Percentiles rank a stretch among this genome's conserved stretches.
phyloP scores from a whole-genome alignment of 2,888 invertebrate species.

The Noctua janthina region DNA sequence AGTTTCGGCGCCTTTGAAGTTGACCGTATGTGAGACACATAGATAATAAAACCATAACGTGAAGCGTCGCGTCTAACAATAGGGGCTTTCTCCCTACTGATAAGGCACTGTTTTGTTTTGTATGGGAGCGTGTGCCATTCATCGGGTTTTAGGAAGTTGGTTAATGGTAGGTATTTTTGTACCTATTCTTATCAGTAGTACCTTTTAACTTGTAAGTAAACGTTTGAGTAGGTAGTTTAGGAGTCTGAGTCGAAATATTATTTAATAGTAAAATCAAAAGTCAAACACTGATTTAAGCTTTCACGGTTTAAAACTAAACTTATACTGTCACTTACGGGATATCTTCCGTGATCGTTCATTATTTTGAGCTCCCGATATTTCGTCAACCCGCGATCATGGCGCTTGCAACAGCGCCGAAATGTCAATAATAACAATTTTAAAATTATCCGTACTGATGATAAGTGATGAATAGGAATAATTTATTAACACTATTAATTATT shows the following conservation, averaged over 20 bases:
- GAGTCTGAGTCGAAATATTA: neutral
- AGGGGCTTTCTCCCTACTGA: slow-evolving; percentile 72
- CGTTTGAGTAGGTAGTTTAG: slow-evolving; percentile 1
- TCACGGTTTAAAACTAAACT: no score
- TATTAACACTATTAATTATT: slow-evolving; percentile 6
- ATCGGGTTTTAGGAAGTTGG: slow-evolving; percentile 49
- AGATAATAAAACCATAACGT: slow-evolving; percentile 68
- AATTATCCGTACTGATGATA: neutral
- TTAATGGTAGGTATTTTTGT: slow-evolving; percentile 37
- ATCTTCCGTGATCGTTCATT: no score
- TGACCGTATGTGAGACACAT: slow-evolving; percentile 79
- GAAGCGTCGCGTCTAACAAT: slow-evolving; percentile 71
- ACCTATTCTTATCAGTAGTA: slow-evolving; percentile 10
- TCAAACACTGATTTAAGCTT: no score
- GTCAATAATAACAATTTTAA: no score
- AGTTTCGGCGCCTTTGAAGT: slow-evolving; percentile 72
- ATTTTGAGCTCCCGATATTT: no score
- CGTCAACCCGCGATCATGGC: no score
- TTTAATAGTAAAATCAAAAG: neutral
- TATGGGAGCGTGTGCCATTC: slow-evolving; percentile 33
- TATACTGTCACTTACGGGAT: no score
- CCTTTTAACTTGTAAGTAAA: neutral
- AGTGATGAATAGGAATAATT: neutral
- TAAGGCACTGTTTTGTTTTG: slow-evolving; percentile 69
- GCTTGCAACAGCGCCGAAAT: no score